Percentiles rank a stretch among this genome's conserved stretches.
Conservation (phyloP, 1,140 invertebrate genomes). For the Drosophila azteca region DNA sequence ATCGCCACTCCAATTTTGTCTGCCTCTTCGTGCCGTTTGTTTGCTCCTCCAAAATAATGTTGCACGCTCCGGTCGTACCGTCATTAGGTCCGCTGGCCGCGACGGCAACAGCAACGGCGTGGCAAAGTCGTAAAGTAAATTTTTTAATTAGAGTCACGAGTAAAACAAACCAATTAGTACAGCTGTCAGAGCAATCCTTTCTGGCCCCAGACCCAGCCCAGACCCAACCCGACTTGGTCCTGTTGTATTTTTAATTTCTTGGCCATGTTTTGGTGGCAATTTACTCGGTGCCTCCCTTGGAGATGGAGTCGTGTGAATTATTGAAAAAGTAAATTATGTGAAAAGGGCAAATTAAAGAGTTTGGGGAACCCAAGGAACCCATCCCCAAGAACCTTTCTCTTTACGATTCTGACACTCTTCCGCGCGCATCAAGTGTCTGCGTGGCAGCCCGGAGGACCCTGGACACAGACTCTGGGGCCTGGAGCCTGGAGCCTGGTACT, state of each 20-base stretch:
- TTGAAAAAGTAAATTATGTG: slow-evolving; percentile 77
- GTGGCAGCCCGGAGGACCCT: neutral
- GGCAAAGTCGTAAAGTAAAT: slow-evolving; percentile 78
- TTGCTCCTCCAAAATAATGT: slow-evolving; percentile 40
- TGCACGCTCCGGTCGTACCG: slow-evolving; percentile 43
- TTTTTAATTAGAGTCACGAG: slow-evolving; percentile 82
- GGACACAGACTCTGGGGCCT: neutral
- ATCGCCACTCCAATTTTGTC: slow-evolving; percentile 3
- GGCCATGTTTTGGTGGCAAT: slow-evolving; percentile 72
- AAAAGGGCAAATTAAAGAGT: slow-evolving; percentile 64
- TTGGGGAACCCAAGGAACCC: slow-evolving; percentile 16
- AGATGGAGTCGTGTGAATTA: slow-evolving; percentile 66
- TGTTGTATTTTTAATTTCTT: slow-evolving; percentile 72
- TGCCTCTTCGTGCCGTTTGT: slow-evolving; percentile 21
- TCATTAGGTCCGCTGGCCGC: slow-evolving; percentile 41
- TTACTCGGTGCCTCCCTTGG: slow-evolving; percentile 48
- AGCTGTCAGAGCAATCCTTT: slow-evolving; percentile 77
- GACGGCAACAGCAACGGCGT: slow-evolving; percentile 7
- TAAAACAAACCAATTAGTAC: slow-evolving; percentile 82
- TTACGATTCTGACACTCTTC: slow-evolving; percentile 7
- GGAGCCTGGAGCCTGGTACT: slow-evolving; percentile 5
- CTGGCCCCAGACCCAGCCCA: slow-evolving; percentile 4
- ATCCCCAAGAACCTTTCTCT: slow-evolving; percentile 21
- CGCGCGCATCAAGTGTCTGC: slow-evolving; percentile 38
- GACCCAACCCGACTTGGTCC: slow-evolving; percentile 6